phyloP scores from a whole-genome alignment of 2,888 invertebrate genomes.

The Zhengitettix transpicula region DNA sequence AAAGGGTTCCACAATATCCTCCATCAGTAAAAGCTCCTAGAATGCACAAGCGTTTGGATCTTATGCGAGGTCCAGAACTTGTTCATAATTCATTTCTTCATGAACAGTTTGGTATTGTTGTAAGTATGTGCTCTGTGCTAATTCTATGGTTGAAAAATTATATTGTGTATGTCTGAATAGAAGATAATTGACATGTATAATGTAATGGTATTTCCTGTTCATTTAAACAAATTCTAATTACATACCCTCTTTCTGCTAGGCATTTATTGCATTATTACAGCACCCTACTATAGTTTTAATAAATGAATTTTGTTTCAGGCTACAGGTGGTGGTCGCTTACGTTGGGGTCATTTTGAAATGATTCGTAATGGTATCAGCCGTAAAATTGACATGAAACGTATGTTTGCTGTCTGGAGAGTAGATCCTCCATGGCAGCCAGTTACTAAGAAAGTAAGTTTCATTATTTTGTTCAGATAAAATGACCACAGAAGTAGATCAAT shows the following conservation, averaged over 20 bases:
- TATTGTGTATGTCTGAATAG: too few relatives aligned
- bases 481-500: not conserved
- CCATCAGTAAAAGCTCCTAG: conserved; percentile 54
- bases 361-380: conserved; percentile 60
- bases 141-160: too few relatives aligned
- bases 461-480: not conserved
- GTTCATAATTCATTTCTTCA: conserved; percentile 73
- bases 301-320: conserved; percentile 39
- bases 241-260: too few relatives aligned
- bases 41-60: conserved; percentile 66
- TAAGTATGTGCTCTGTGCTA: conserved; percentile 29
- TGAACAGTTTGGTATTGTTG: conserved; percentile 86
- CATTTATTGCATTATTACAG: too few relatives aligned
- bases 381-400: conserved; percentile 57
- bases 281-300: not conserved
- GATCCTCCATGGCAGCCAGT: conserved; percentile 93
- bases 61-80: conserved; percentile 81
- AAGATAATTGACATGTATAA: too few relatives aligned
- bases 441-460: conserved; percentile 49
- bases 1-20: conserved; percentile 55
- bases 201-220: too few relatives aligned
- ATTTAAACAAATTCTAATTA: too few relatives aligned
- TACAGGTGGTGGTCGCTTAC: conserved; percentile 63
- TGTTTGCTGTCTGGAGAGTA: conserved; percentile 91
- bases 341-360: conserved; percentile 75